Conservation (phyloP, 2,797 vertebrate species). For the Microchirus variegatus region DNA sequence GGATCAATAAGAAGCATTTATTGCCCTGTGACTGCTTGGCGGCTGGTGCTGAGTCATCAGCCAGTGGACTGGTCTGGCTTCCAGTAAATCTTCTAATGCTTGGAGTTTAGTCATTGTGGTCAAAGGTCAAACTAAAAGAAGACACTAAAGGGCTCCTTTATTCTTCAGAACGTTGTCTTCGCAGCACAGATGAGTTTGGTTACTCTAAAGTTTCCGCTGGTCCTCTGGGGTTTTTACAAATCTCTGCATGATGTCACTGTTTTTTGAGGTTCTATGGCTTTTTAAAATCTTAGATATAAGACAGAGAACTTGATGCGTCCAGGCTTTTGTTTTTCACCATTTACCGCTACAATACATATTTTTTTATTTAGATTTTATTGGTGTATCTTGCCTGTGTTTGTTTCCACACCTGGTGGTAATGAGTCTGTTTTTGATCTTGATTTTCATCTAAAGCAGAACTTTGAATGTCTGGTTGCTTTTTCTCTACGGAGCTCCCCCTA, state of each 20-base stretch:
- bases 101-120: not conserved
- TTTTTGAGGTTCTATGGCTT: too few species aligned
- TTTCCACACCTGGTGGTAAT: not conserved
- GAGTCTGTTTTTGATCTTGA: too few species aligned
- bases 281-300: too few species aligned
- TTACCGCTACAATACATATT: too few species aligned
- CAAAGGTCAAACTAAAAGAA: constrained; percentile 3
- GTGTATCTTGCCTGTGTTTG: too few species aligned
- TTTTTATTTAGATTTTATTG: too few species aligned
- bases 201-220: too few species aligned
- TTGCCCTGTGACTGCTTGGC: not conserved
- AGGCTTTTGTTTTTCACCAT: too few species aligned
- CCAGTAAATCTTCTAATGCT: constrained; percentile 6
- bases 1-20: not conserved
- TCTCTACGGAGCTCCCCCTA: too few species aligned
- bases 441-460: not conserved
- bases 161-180: not conserved
- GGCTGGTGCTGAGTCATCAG: constrained; percentile 14
- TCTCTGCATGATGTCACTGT: too few species aligned
- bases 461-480: not conserved
- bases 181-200: not conserved
- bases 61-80: not conserved
- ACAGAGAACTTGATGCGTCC: too few species aligned
- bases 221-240: too few species aligned
- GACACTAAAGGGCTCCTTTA: not conserved